Percentiles rank a stretch among this genome's conserved stretches.
Conservation (phyloP, 1,140 invertebrate genomes). For the Tenebrio molitor region DNA sequence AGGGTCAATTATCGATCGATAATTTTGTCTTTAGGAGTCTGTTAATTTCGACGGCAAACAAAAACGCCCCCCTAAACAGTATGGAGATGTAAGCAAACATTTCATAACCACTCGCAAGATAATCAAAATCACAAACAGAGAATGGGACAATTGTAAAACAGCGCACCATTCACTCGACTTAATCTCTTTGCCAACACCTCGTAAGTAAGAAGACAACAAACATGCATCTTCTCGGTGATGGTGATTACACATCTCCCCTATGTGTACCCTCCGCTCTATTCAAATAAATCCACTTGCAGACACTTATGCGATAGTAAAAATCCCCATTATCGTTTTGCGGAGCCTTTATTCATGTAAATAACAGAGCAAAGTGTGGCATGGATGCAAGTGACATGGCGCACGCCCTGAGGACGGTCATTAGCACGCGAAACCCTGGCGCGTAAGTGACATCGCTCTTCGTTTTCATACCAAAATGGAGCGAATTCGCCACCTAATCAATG, state of each 20-base stretch:
- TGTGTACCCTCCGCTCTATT: constrained; percentile 54
- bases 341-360: constrained; percentile 63
- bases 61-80: constrained; percentile 32
- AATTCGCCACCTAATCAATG: constrained; percentile 53
- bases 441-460: constrained; percentile 12
- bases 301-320: constrained; percentile 63
- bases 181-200: constrained; percentile 65
- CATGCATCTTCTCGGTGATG: constrained; percentile 47
- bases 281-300: constrained; percentile 63
- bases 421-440: constrained; percentile 59
- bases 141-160: constrained; percentile 53
- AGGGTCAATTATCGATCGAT: constrained; percentile 30
- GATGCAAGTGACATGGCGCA: constrained; percentile 60
- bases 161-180: constrained; percentile 56
- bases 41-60: constrained; percentile 21
- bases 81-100: constrained; percentile 55
- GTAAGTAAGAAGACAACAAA: constrained; percentile 64
- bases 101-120: constrained; percentile 61
- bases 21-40: constrained; percentile 30
- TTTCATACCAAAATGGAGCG: constrained; percentile 14
- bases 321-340: constrained; percentile 62
- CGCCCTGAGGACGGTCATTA: constrained; percentile 61
- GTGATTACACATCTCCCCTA: constrained; percentile 29
- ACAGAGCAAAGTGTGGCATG: constrained; percentile 55
- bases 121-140: constrained; percentile 63